Base-by-base conservation (phyloP, 2,888 invertebrate species). In the Spatulosminthurus flaviceps region DNA sequence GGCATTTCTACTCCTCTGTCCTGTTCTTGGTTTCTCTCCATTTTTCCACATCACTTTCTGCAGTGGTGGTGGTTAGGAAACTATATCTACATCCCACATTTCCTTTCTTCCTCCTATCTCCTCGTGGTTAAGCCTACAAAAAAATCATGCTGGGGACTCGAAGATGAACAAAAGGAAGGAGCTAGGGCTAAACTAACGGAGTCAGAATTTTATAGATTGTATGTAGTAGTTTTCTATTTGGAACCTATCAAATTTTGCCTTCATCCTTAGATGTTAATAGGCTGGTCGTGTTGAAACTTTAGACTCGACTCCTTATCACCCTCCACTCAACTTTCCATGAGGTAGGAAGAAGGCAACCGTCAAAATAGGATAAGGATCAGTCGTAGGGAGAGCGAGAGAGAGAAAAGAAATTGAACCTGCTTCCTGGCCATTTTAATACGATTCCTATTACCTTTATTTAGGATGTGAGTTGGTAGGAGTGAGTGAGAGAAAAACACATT, bases 1-100 rank as follows among this genome's bases (percentile, higher is more conserved):
- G 64, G 41, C 66, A 66, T 75, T 60, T 73, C 73, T 51, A 73
- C 51, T 51, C 16, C 51, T 51, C 51, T 19, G 51, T 51, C 16
- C 51, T 51, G 51, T 19, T 16, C 41, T 13, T 41, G 9, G n/a
- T 51, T 19, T 51, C 51, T 19, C 51, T 51, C 51, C 51, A 16
- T 51, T 16, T 51, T 19, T 51, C 19, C 16, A 16, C 4, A 51
- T 51, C 5, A 51, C 51, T 51, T 51, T 34, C 34, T 51, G 51
- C 4, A 19, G n/a, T n/a, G n/a, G 16, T 51, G 51, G 51, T 51
- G 51, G 51, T 51, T 13, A 19, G 51, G 5, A 51, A 51, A 13
- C 51, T 51, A 51, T 41, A 61, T 64, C n/a, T 24, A 5, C 24
- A 22, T 26, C 64, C 64, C 7, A 24, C 60, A 5, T 60, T 60